Evolutionary conservation across 1,140 invertebrate genomes (phyloP).

Genomic region (Eurosta solidaginis): DNA sequence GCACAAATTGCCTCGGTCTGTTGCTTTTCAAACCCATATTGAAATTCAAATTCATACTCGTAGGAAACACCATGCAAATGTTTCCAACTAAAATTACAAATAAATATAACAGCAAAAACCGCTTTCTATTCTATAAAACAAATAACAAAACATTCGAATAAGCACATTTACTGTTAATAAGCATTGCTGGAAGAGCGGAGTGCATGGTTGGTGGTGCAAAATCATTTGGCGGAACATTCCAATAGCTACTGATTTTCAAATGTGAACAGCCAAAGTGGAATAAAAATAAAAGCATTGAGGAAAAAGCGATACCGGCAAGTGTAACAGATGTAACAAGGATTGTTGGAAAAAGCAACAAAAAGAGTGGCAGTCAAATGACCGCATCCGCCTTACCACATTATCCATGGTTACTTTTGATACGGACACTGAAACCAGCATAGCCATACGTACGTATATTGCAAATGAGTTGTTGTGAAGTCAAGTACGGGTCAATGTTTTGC

Average conservation of each 20-base stretch:
- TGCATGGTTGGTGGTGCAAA: background rate
- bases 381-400: background rate
- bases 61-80: too few relatives aligned
- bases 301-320: background rate
- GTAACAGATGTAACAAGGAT: background rate
- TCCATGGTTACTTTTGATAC: background rate
- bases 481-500: background rate
- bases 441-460: too few relatives aligned
- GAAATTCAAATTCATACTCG: too few relatives aligned
- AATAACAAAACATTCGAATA: too few relatives aligned
- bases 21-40: background rate
- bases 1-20: background rate
- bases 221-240: background rate
- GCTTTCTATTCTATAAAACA: too few relatives aligned
- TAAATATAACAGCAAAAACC: too few relatives aligned
- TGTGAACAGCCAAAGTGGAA: background rate
- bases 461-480: background rate
- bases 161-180: too few relatives aligned
- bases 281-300: background rate
- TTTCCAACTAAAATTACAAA: too few relatives aligned
- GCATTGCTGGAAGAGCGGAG: background rate
- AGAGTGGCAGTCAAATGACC: conserved; percentile 15
- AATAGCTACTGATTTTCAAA: background rate
- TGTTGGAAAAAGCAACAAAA: background rate
- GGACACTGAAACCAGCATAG: background rate